These are phyloP conservation scores for Umimayanthus chanpuru DNA, from an alignment of 92 coral and sea anemone genomes.

Conservation along the genomic window DNA sequence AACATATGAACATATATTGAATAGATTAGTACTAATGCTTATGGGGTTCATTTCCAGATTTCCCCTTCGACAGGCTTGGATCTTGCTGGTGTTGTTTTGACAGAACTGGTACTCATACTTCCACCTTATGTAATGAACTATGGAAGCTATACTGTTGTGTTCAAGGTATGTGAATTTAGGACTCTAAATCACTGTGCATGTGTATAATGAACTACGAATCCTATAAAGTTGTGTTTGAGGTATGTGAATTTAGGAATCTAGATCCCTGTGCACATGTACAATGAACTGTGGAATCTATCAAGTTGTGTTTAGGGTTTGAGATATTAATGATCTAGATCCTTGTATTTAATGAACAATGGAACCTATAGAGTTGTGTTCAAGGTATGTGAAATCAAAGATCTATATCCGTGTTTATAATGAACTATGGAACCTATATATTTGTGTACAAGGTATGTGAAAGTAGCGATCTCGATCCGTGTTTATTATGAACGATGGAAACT, in stretches of 20 bases:
- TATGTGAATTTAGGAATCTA: slow-evolving; percentile 11
- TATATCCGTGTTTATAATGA: no score
- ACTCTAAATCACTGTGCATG: not conserved
- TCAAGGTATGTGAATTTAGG: slow-evolving; percentile 53
- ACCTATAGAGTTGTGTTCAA: not conserved
- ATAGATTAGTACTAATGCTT: no score
- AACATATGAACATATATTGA: no score
- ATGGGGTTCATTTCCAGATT: not conserved
- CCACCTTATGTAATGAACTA: slow-evolving; percentile 68
- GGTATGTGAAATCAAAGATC: not conserved
- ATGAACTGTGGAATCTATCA: slow-evolving; percentile 39
- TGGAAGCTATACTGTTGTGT: slow-evolving; percentile 45
- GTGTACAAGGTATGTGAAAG: slow-evolving; percentile 56
- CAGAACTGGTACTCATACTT: slow-evolving; percentile 59
- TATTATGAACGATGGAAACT: slow-evolving; percentile 29
- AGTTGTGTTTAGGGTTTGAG: not conserved
- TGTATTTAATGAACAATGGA: not conserved
- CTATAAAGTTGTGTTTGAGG: slow-evolving; percentile 51
- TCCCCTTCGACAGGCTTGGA: slow-evolving; percentile 6
- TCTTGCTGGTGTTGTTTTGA: slow-evolving; percentile 38
- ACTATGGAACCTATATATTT: slow-evolving; percentile 17
- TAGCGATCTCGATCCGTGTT: not conserved
- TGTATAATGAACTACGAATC: slow-evolving; percentile 41
- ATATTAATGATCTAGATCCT: not conserved
- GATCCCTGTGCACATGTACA: not conserved